A percentile compares a stretch with the other conserved stretches of the same genome.
Conservation (phyloP, 2,888 invertebrate genomes). For the Endotricha flammealis region DNA sequence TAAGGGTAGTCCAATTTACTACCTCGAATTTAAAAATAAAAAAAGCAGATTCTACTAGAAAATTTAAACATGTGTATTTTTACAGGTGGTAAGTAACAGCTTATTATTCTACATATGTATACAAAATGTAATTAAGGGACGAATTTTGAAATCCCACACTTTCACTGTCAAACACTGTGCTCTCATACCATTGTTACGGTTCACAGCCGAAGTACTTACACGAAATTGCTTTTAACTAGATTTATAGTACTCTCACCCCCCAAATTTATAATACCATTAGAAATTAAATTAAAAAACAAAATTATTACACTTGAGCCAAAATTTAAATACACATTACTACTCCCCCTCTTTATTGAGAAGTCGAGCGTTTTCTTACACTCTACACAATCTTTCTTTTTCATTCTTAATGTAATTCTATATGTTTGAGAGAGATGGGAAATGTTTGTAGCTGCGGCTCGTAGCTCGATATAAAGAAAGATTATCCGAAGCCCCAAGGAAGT, state of each 20-base stretch:
- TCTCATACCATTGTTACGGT: conserved; percentile 8
- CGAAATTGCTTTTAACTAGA: conserved; percentile 40
- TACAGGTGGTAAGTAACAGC: no score
- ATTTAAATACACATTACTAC: conserved; percentile 77
- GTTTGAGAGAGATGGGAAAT: conserved; percentile 39
- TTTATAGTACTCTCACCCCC: conserved; percentile 46
- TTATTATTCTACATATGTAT: no score
- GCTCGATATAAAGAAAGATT: conserved; percentile 79
- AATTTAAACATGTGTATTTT: no score
- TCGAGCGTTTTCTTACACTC: conserved; percentile 59
- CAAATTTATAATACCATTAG: conserved; percentile 58
- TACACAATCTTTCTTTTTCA: conserved; percentile 37
- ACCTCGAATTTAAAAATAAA: no score
- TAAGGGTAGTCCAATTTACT: no score
- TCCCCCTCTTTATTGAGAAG: conserved; percentile 75
- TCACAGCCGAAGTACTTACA: conserved; percentile 15
- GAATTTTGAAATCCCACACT: no score
- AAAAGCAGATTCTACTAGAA: no score
- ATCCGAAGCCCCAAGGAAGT: conserved; percentile 79
- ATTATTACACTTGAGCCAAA: conserved; percentile 75
- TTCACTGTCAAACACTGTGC: no score
- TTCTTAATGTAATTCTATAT: conserved; percentile 17
- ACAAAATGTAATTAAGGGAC: no score
- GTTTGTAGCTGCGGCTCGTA: conserved; percentile 55
- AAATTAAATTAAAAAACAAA: conserved; percentile 78